Evolutionary conservation across 2,797 vertebrate genomes (phyloP), one percentile per base, ranked within the genome.

Genomic region (Mallotus villosus): DNA sequence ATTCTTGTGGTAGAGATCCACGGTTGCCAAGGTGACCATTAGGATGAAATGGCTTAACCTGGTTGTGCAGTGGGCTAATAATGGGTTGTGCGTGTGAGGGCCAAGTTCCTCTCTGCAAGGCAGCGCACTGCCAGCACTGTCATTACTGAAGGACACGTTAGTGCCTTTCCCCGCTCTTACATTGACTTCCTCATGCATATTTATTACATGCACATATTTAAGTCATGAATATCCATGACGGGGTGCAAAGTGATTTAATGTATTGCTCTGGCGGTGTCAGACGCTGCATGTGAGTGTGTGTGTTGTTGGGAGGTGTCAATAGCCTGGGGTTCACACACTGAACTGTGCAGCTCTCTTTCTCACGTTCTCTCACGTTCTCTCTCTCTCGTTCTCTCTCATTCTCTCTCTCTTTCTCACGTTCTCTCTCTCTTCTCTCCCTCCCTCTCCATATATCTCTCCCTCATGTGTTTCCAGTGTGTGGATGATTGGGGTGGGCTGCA

Each of bases 351-450:
- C 63, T 64, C 63, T 4, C 17, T 37, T 17, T 64, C 29, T 37
- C 17, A n/a, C 5, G 2, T 29, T 37, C 29, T 64, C 16, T 37
- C 29, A 1, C 29, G n/a, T 5, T 37, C 19, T 7, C 17, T 16
- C 16, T 61, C 59, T 24, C 65, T 0, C 83, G 78, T 79, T 81
- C 83, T 64, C 0, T 55, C 46, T 49, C 6, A 74, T 66, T 74
- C 27, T 51, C 69, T 75, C 64, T 32, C 64, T 51, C 7, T 9
- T 29, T 62, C 6, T 74, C 69, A n/a, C n/a, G n/a, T n/a, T 27
- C 72, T 68, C 63, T 12, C 61, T 63, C 70, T 65, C 74, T 81
- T 65, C 53, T 59, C 29, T 74, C 64, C 70, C 70, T 70, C 62
- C 72, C 63, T 32, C 4, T 32, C 32, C 6, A 3, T 32, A 1